Base-by-base conservation (phyloP, 2,888 invertebrate species). In the Pollenia angustigena region DNA sequence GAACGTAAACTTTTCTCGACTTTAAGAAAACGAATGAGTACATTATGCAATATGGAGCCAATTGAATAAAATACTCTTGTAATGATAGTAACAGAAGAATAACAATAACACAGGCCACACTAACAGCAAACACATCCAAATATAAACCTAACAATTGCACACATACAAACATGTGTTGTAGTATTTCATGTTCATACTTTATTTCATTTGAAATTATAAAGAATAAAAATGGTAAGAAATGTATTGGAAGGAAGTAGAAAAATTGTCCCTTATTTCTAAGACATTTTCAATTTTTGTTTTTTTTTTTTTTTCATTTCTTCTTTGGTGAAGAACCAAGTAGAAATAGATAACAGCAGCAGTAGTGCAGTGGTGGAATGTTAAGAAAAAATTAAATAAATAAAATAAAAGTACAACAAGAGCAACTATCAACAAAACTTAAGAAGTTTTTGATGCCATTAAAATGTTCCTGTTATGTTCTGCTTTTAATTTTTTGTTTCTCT, bases 371-470 rank as follows among this genome's bases (percentile, higher is more conserved):
- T 54, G 40, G 12, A 72, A 66, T 81, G 56, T 18, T 44, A 56
- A 69, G 32, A 32, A 50, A 50, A 68, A 68, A 46, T 54, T 12
- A 56, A 66, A 64, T 46, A 66, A 50, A 74, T 66, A 60, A 78
- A 82, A 82, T 62, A 82, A 75, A 83, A 76, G 40, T 75, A 64
- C 64, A 76, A 81, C 72, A 81, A 60, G 52, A 83, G 74, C 66
- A 84, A 74, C 84, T 81, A 87, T 81, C 72, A 87, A 84, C 66
- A 81, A 78, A 87, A 81, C 84, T 87, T 87, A 78, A 87, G 56
- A 87, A 87, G 84, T 87, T 87, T 84, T 78, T 82, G 76, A 81
- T 74, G 84, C 84, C 84, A 87, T 87, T 87, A 87, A 87, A 87
- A 81, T 84, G 69, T 84, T 87, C 68, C 42, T 54, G 54, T 42